Conservation (phyloP, 2,888 invertebrate species). For the Thymelicus acteon region DNA sequence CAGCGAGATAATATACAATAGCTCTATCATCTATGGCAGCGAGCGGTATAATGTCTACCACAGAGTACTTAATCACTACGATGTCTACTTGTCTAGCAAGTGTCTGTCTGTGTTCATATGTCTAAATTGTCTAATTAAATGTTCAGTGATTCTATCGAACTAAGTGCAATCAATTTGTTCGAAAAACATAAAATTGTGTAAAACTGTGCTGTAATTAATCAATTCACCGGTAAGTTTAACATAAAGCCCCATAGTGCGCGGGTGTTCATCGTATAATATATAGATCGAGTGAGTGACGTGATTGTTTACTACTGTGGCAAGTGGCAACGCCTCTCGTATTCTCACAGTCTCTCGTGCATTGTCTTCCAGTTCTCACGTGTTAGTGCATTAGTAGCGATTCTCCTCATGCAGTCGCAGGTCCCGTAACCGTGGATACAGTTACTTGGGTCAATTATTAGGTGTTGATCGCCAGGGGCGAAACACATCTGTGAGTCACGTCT, state of each 20-base stretch:
- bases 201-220: constrained; percentile 28
- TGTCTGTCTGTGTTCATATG: not conserved
- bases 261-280: constrained; percentile 49
- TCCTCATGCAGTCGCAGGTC: constrained; percentile 16
- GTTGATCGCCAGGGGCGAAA: constrained; percentile 42
- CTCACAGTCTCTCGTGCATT: constrained; percentile 81
- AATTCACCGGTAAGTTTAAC: constrained; percentile 41
- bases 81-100: no score
- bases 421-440: constrained; percentile 48
- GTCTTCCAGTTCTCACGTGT: constrained; percentile 77
- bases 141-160: constrained; percentile 54
- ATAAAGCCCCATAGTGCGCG: constrained; percentile 6
- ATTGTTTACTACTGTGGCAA: constrained; percentile 84
- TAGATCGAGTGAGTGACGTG: constrained; percentile 76
- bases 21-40: no score
- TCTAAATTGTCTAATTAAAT: constrained; percentile 38
- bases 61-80: no score
- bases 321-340: constrained; percentile 84
- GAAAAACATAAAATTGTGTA: constrained; percentile 27
- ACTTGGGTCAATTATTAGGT: constrained; percentile 45
- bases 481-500: constrained; percentile 56
- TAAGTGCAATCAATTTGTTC: constrained; percentile 57
- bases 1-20: no score
- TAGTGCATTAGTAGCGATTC: constrained; percentile 48
- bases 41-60: no score